phyloP scores from a whole-genome alignment of 2,888 invertebrate genomes.

The Himalopsyche tibetana region DNA sequence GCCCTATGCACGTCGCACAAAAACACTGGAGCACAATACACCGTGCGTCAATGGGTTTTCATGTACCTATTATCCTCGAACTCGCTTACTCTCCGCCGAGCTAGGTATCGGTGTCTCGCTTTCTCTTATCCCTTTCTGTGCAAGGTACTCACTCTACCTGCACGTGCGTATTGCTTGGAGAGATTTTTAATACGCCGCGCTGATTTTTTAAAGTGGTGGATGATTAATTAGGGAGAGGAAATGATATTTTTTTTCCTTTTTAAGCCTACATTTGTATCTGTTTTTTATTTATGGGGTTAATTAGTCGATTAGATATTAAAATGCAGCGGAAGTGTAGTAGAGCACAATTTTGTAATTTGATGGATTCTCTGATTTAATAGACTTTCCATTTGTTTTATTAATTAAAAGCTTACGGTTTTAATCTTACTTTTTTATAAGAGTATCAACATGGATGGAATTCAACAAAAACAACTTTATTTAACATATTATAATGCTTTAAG shows the following conservation, averaged over 20 bases:
- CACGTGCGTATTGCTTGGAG: constrained; percentile 43
- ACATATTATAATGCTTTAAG: too few relatives aligned
- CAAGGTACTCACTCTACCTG: constrained; percentile 39
- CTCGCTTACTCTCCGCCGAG: background rate
- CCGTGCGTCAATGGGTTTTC: constrained; percentile 36
- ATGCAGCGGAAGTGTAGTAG: background rate
- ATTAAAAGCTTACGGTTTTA: too few relatives aligned
- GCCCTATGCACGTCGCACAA: constrained; percentile 6
- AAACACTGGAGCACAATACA: constrained; percentile 35
- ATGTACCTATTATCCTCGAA: background rate
- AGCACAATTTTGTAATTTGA: background rate
- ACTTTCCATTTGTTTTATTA: background rate
- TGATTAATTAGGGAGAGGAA: constrained; percentile 35
- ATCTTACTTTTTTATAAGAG: too few relatives aligned
- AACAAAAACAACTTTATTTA: too few relatives aligned
- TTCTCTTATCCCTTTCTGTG: constrained; percentile 37
- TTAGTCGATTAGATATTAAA: constrained; percentile 38
- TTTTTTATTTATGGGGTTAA: constrained; percentile 39
- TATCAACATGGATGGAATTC: too few relatives aligned
- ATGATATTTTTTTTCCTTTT: constrained; percentile 1
- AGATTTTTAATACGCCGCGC: constrained; percentile 41
- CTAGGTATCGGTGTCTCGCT: background rate
- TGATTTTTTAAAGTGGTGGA: constrained; percentile 41
- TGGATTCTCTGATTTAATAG: background rate
- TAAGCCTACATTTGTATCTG: constrained; percentile 28